These are phyloP conservation scores for Notothenia coriiceps DNA, from an alignment of 2,113 vertebrate species.

Conservation along the genomic window DNA sequence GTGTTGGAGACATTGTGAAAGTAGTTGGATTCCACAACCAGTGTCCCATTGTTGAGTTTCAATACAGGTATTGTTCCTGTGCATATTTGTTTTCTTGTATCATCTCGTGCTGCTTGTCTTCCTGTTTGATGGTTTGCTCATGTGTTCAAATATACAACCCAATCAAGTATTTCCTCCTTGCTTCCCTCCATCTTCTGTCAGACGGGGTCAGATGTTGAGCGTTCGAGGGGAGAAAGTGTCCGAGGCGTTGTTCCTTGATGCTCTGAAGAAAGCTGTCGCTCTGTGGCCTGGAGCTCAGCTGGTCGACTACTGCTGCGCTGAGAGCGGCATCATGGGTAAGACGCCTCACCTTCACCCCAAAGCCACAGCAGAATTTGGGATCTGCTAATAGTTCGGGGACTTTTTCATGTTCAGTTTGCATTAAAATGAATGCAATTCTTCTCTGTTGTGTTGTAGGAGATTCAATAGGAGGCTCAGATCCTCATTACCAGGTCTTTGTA, in stretches of 20 bases:
- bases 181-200: constrained; percentile 37
- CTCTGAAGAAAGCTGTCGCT: constrained; percentile 80
- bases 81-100: neutral
- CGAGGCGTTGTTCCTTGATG: constrained; percentile 85
- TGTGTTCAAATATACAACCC: neutral
- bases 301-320: constrained; percentile 90
- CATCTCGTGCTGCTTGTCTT: neutral
- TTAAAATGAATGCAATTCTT: neutral
- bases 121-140: no score
- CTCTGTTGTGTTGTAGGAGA: constrained; percentile 80
- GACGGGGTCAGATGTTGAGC: constrained; percentile 87
- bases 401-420: neutral
- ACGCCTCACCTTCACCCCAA: neutral
- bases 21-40: constrained; percentile 88
- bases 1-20: constrained; percentile 88
- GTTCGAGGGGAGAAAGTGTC: constrained; percentile 90
- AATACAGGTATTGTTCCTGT: constrained; percentile 83
- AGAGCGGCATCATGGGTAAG: constrained; percentile 92
- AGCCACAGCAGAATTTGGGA: neutral
- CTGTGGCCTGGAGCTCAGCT: constrained; percentile 90
- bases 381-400: neutral
- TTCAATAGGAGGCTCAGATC: constrained; percentile 85
- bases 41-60: constrained; percentile 89
- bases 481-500: constrained; percentile 93
- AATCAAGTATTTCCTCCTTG: neutral